Evolutionary conservation across 2,113 vertebrate genomes (phyloP).

Genomic region (Chaetura pelagica): DNA sequence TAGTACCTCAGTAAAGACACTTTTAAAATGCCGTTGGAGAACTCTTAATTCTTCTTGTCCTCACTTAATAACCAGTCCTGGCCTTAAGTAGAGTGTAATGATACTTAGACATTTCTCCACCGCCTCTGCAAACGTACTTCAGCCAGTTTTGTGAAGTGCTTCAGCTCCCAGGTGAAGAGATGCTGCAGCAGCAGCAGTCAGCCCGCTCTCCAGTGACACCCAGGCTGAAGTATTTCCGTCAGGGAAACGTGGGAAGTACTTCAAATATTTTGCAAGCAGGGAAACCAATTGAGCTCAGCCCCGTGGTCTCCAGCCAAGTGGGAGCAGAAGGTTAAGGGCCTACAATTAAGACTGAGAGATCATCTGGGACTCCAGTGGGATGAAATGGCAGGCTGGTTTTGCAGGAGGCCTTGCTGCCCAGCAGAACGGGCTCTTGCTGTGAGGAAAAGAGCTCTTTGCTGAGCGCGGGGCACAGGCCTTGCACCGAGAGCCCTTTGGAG

Average conservation of each 20-base stretch:
- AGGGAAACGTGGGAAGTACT: background rate
- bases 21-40: background rate
- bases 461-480: too few species aligned
- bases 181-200: background rate
- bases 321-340: conserved; percentile 19
- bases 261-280: background rate
- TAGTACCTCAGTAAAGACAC: background rate
- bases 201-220: background rate
- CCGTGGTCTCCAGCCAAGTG: background rate
- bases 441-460: too few species aligned
- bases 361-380: fast-evolving
- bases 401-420: background rate
- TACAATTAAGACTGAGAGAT: background rate
- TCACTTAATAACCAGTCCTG: background rate
- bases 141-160: background rate
- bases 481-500: too few species aligned
- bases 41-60: background rate
- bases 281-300: background rate
- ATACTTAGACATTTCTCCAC: background rate
- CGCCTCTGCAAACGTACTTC: background rate
- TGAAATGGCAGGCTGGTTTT: background rate
- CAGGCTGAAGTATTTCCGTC: background rate
- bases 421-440: fast-evolving
- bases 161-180: background rate
- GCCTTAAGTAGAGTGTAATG: background rate